Evolutionary conservation across 2,797 vertebrate species (phyloP).

Genomic region (Chaetodon trifasciatus): DNA sequence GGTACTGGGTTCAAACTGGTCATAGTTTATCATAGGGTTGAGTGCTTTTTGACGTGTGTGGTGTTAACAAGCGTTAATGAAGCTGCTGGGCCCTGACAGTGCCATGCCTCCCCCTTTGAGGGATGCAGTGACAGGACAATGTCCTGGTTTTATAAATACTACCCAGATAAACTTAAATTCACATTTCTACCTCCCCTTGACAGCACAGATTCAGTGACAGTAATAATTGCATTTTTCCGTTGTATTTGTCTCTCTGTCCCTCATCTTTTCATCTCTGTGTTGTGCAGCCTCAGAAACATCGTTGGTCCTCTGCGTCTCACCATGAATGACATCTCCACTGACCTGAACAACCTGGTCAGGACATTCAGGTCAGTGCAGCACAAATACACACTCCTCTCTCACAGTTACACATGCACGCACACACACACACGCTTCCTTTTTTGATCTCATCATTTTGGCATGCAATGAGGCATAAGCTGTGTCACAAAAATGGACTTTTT

Average conservation of each 20-base stretch:
- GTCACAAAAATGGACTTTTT: background rate
- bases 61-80: background rate
- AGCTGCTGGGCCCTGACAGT: background rate
- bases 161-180: background rate
- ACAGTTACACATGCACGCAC: background rate
- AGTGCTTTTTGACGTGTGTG: background rate
- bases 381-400: slow-evolving; percentile 1
- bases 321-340: slow-evolving; percentile 78
- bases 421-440: background rate
- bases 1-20: background rate
- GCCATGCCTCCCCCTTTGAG: background rate
- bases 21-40: background rate
- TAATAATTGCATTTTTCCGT: background rate
- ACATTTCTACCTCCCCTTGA: background rate
- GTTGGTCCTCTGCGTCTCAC: slow-evolving; percentile 80
- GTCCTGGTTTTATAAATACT: background rate
- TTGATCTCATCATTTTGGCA: background rate
- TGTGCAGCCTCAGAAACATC: slow-evolving; percentile 72
- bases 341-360: slow-evolving; percentile 83
- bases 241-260: background rate
- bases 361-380: slow-evolving; percentile 84
- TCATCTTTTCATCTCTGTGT: slow-evolving; percentile 9
- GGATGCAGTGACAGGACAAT: background rate
- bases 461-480: background rate
- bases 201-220: background rate